Evolutionary conservation across 2,797 vertebrate genomes (phyloP), one percentile per base, ranked within the genome.

Genomic region (Pangasius djambal): DNA sequence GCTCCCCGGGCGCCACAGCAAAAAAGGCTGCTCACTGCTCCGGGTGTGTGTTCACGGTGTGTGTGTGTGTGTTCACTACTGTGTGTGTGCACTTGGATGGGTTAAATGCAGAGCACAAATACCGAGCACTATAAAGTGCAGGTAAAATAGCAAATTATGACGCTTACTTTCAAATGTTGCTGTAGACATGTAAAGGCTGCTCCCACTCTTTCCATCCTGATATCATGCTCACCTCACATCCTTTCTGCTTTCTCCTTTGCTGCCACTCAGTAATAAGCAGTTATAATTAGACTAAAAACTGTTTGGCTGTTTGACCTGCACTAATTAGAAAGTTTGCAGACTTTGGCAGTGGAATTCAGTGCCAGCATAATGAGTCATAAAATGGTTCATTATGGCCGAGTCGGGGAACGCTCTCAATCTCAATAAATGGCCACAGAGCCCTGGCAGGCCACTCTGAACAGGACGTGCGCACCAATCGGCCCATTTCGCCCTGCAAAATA

Each of bases 241-340:
- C 92, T 91, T 89, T 85, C 90, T 88, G 72, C 44, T 83, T 79
- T 90, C 77, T 94, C 91, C 91, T 90, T 91, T 90, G 52, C 91
- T 94, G 94, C 94, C 94, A 92, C 93, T 94, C 89, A 82, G 87
- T 93, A 95, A 95, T 93, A 94, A 93, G 94, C 93, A 89, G 93
- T 88, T 90, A 95, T 95, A 96, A 96, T 96, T 96, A 96, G 94
- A 94, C 90, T 91, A 92, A 95, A 95, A 95, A 92, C 94, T 93
- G 94, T 92, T 93, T 94, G 94, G 95, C 94, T 95, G 94, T 96
- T 95, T 96, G 96, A 96, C 96, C 95, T 92, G 91, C 93, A 94
- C 94, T 96, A 96, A 96, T 97, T 96, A 96, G 94, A 96, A 96
- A 96, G 96, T 97, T 96, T 96, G 95, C 95, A 94, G 94, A 94